Evolutionary conservation across 2,888 invertebrate species (phyloP).

Genomic region (Mimachlamys varia): DNA sequence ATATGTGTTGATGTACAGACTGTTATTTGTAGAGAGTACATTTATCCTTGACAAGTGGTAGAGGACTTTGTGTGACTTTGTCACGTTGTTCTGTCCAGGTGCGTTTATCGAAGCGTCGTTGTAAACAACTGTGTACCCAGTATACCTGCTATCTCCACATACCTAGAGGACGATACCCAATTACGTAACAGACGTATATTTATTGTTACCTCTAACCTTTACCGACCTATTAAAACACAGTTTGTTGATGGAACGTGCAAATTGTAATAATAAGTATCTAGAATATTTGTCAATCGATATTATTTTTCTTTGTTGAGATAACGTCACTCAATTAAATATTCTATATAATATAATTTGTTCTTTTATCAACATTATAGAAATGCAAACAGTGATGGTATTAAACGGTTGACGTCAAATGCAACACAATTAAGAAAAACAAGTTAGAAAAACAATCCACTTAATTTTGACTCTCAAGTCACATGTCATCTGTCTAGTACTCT

Average conservation of each 20-base stretch:
- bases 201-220: too few species aligned
- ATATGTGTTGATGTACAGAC: too few species aligned
- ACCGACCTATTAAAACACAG: neutral
- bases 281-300: neutral
- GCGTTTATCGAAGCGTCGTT: neutral
- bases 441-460: too few species aligned
- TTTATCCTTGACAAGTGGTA: neutral
- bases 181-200: neutral
- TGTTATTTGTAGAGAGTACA: neutral
- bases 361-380: too few species aligned
- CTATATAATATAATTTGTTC: too few species aligned
- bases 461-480: too few species aligned
- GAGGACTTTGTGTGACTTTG: neutral
- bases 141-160: too few species aligned
- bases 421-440: too few species aligned
- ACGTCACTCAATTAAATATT: too few species aligned
- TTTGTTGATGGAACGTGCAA: neutral
- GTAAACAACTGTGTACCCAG: neutral
- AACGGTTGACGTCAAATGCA: too few species aligned
- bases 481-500: too few species aligned
- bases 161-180: neutral
- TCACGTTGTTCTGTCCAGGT: neutral
- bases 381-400: too few species aligned
- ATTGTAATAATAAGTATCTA: neutral
- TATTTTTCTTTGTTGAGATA: neutral